Base-by-base conservation (phyloP, 2,888 invertebrate species). In the Cabera pusaria region DNA sequence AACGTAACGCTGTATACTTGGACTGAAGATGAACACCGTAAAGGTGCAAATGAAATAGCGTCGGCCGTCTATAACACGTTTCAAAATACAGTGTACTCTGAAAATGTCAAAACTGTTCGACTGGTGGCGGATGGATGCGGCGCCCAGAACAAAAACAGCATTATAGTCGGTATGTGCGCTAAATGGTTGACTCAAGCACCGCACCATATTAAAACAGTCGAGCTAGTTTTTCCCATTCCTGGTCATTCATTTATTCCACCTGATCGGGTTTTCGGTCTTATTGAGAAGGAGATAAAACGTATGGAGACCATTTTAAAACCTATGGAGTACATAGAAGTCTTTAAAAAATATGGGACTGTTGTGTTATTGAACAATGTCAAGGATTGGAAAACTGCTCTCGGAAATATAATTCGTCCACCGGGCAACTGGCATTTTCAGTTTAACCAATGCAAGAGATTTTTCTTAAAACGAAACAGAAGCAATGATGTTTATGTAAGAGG, bases 121-220 rank as follows among this genome's bases (percentile, higher is more conserved):
- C 25, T 54, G 26, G 43, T 54, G 4, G 54, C 56, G 2, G 52
- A 58, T 35, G 53, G 53, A 21, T 55, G 55, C 18, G 49, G 49
- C 0, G 49, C 46, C 3, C 56, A 55, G 27, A 61, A 56, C 23
- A 60, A 59, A 46, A 59, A 57, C 25, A 32, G 22, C 3, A 50
- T 37, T 25, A 44, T 54, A 43, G n/a, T 56, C 0, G 50, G 52
- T 27, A 58, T 58, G 55, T 50, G 48, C 26, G 8, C 49, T 12
- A 36, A 6, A 6, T 55, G 51, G 52, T 29, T 57, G 3, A 42
- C 9, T 38, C 33, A 31, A 5, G 46, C 39, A 19, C 48, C 44
- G 6, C 5, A 3, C 9, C 33, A 37, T 34, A 29, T 43, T 31
- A 35, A 40, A 38, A 35, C 10, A 32, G 10, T 47, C 0, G 54